phyloP scores from a whole-genome alignment of 2,888 invertebrate species.

The Autographa gamma region DNA sequence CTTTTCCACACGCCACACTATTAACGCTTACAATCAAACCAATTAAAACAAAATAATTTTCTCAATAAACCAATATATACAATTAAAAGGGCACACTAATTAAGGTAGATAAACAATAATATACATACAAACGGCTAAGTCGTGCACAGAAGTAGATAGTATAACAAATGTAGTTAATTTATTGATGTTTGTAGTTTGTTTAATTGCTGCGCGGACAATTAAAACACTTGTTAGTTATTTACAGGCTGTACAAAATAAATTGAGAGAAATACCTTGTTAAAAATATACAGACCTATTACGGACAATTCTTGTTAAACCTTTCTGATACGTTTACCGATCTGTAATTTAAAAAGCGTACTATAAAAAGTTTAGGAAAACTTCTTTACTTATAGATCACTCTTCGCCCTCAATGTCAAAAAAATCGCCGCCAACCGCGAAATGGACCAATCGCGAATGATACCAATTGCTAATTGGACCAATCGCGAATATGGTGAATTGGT shows the following conservation, averaged over 20 bases:
- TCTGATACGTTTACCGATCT: no score
- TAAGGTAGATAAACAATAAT: constrained; percentile 17
- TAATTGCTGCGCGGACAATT: constrained; percentile 39
- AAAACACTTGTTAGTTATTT: not conserved
- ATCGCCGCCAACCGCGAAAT: no score
- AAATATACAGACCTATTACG: no score
- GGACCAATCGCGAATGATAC: no score
- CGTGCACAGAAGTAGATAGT: constrained; percentile 59
- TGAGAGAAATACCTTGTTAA: no score
- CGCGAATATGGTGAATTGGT: no score
- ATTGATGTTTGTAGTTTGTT: constrained; percentile 25
- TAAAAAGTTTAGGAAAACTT: no score
- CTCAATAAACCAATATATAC: constrained; percentile 19
- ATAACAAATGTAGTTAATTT: constrained; percentile 42
- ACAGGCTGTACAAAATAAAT: constrained; percentile 6
- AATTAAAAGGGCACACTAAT: constrained; percentile 54
- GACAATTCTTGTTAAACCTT: no score
- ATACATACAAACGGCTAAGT: constrained; percentile 50
- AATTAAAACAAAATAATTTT: constrained; percentile 8
- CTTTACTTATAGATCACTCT: no score
- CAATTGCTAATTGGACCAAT: no score
- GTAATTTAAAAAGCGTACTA: no score
- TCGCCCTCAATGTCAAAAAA: no score
- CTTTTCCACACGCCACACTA: not conserved
- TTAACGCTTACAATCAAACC: not conserved